Percentiles rank a stretch among this genome's conserved stretches.
phyloP scores from a whole-genome alignment of 2,113 vertebrate species.

The Rhinoptilus africanus region DNA sequence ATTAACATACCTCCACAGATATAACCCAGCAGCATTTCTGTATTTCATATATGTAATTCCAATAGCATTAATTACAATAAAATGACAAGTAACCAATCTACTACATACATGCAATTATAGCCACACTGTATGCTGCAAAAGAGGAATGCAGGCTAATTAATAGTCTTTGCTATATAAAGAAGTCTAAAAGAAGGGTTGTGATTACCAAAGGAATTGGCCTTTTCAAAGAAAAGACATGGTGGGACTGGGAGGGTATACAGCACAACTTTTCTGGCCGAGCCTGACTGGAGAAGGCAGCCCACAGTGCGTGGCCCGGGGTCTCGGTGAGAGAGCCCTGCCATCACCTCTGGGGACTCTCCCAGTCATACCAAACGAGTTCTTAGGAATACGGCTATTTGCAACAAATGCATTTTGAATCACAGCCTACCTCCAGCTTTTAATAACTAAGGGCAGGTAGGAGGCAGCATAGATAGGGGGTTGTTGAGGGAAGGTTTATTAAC shows the following conservation, averaged over 20 bases:
- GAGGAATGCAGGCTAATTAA: background rate
- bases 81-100: background rate
- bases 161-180: background rate
- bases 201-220: background rate
- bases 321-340: too few species aligned
- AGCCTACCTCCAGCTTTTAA: background rate
- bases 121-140: background rate
- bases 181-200: background rate
- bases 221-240: background rate
- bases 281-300: background rate
- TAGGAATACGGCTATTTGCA: background rate
- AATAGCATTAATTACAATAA: background rate
- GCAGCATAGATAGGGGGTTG: fast-evolving
- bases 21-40: background rate
- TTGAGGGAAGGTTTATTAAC: background rate
- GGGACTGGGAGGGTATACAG: background rate
- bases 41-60: background rate
- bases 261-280: background rate
- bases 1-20: background rate
- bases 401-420: background rate
- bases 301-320: too few species aligned
- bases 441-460: background rate
- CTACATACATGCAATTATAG: background rate
- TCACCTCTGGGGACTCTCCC: background rate
- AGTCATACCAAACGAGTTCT: background rate